Percentiles rank a stretch among this genome's conserved stretches.
Conservation (phyloP, 1,140 invertebrate species). For the Pseudomyrmex concolor region DNA sequence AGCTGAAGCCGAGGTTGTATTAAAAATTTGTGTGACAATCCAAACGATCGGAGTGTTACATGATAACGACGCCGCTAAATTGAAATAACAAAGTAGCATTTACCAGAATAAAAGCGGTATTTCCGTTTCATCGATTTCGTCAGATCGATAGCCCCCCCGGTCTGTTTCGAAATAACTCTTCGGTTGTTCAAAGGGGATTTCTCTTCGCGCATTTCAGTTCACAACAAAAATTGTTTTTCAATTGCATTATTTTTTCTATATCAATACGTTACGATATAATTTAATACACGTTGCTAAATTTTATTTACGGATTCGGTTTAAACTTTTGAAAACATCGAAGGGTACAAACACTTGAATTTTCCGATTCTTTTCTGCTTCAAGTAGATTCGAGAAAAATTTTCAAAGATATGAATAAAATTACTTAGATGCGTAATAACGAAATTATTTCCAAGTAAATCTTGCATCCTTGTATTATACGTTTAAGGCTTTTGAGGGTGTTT, state of each 20-base stretch:
- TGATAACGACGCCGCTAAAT: slow-evolving; percentile 17
- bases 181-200: not conserved
- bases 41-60: not conserved
- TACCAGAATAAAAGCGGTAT: slow-evolving; percentile 57
- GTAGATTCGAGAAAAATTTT: too few species aligned
- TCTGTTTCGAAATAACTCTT: slow-evolving; percentile 52
- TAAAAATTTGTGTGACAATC: not conserved
- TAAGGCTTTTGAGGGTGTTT: not conserved
- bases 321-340: too few species aligned
- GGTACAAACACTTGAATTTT: too few species aligned
- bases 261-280: too few species aligned
- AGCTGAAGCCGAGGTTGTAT: not conserved
- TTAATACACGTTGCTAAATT: too few species aligned
- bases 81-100: slow-evolving; percentile 54
- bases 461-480: not conserved
- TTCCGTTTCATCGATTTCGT: slow-evolving; percentile 56
- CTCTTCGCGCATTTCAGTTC: slow-evolving; percentile 26
- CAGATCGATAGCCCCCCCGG: slow-evolving; percentile 53
- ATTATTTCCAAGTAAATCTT: not conserved
- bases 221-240: slow-evolving; percentile 7
- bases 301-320: too few species aligned
- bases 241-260: not conserved
- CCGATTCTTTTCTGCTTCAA: too few species aligned
- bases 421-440: too few species aligned
- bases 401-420: too few species aligned